These are phyloP conservation scores for Eupithecia dodoneata DNA, from an alignment of 2,888 invertebrate species.

Conservation along the genomic window DNA sequence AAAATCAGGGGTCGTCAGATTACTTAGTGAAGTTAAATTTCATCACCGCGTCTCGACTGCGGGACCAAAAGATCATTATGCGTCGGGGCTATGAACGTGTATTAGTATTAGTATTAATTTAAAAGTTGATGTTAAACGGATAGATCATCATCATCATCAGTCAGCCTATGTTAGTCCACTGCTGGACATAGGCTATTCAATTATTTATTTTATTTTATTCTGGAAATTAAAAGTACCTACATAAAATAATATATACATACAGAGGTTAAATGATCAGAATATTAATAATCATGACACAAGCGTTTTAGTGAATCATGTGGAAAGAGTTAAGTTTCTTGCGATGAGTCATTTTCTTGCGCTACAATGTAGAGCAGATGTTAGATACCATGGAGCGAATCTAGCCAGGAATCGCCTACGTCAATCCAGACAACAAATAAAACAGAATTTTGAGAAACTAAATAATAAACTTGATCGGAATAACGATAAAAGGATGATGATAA, in stretches of 20 bases:
- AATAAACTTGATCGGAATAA: not conserved
- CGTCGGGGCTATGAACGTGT: no score
- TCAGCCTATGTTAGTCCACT: no score
- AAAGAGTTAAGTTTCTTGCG: conserved; percentile 19
- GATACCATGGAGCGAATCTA: conserved; percentile 1
- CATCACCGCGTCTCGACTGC: not conserved
- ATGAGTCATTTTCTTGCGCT: conserved; percentile 29
- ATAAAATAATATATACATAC: not conserved
- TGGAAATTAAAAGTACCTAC: not conserved
- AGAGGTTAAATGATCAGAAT: conserved; percentile 6
- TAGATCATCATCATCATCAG: no score
- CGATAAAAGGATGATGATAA: not conserved
- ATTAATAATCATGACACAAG: conserved; percentile 25
- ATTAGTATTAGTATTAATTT: no score
- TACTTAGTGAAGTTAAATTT: not conserved
- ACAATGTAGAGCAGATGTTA: conserved; percentile 26
- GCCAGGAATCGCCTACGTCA: not conserved
- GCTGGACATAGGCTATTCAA: no score
- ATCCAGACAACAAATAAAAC: not conserved
- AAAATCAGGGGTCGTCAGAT: conserved; percentile 7
- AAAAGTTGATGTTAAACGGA: no score
- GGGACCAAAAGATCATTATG: no score
- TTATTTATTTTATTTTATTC: no score
- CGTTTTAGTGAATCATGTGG: conserved; percentile 28
- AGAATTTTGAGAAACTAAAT: not conserved